Conservation (phyloP, 2,888 invertebrate species). For the Reticulitermes lucifugus region DNA sequence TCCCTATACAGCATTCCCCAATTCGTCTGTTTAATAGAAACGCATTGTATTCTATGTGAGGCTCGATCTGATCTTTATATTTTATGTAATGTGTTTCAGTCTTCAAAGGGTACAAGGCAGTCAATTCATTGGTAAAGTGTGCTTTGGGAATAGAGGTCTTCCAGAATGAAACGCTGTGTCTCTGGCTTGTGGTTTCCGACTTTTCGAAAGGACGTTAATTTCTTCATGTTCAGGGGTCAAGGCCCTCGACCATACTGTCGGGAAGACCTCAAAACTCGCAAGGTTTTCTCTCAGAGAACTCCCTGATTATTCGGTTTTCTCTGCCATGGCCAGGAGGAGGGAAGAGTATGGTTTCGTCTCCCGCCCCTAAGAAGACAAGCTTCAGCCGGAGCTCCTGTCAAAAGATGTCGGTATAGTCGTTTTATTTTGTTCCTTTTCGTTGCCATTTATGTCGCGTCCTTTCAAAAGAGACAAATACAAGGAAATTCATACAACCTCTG, state of each 20-base stretch:
- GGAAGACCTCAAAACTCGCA: too few species aligned
- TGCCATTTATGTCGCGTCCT: constrained; percentile 27
- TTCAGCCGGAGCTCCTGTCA: background rate
- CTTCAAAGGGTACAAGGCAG: too few species aligned
- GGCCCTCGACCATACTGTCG: background rate
- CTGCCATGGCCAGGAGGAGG: background rate
- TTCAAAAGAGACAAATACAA: constrained; percentile 31
- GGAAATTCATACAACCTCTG: constrained; percentile 12
- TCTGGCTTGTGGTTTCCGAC: too few species aligned
- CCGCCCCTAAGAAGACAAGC: background rate
- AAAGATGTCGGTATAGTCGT: constrained; percentile 19
- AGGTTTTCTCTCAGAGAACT: constrained; percentile 5
- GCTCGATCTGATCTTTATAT: too few species aligned
- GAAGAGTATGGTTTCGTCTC: background rate
- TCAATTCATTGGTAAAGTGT: too few species aligned
- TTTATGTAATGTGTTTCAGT: too few species aligned
- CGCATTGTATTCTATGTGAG: too few species aligned
- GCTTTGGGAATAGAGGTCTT: too few species aligned
- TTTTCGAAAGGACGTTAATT: too few species aligned
- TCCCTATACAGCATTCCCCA: too few species aligned
- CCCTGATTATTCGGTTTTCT: background rate
- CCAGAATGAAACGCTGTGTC: too few species aligned
- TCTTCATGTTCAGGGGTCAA: background rate
- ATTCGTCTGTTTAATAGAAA: too few species aligned
- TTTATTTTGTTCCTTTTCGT: constrained; percentile 32